Evolutionary conservation across 2,797 vertebrate species (phyloP), one percentile per base, ranked within the genome.

Genomic region (Smutsia gigantea): DNA sequence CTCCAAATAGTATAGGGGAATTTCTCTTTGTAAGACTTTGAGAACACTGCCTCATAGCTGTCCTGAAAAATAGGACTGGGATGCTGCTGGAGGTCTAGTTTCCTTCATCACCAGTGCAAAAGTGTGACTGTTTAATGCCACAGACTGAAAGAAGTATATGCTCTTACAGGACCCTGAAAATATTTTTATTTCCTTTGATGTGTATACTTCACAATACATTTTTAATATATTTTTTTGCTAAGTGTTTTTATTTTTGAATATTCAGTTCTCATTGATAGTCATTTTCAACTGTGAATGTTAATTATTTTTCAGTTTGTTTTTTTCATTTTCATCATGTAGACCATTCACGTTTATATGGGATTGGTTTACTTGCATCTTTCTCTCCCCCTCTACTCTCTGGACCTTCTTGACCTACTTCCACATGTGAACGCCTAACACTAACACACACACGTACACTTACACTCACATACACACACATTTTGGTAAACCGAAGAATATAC

Each of bases 241-340:
- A 57, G 29, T 63, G 21, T 78, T 91, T 97, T 77, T 55, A 21
- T 89, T 63, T 97, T 77, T 39, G 93, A 75, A 59, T 68, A 91
- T 46, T 92, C 63, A 39, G 2, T 87, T 68, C n/a, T 92, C 57
- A 51, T n/a, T 79, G 55, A 71, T 18, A 93, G 34, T 77, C n/a
- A 31, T 93, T 93, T 95, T 95, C 57, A 87, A 71, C 74, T 57
- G 8, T 59, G 61, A 79, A 79, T 75, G n/a, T 90, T 66, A 61
- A 59, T 83, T 93, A 59, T 81, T 94, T 92, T 78, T 93, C 49
- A 29, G 19, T 25, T 17, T 55, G 46, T 94, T 59, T 68, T 19
- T 69, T 49, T 4, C 15, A 93, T 90, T 93, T 94, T 85, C 37
- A 71, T 46, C 71, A 19, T 77, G 51, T 92, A 88, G 72, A 61